These are phyloP conservation scores for Archivesica marissinica DNA, from an alignment of 1,140 invertebrate species.

Conservation along the genomic window DNA sequence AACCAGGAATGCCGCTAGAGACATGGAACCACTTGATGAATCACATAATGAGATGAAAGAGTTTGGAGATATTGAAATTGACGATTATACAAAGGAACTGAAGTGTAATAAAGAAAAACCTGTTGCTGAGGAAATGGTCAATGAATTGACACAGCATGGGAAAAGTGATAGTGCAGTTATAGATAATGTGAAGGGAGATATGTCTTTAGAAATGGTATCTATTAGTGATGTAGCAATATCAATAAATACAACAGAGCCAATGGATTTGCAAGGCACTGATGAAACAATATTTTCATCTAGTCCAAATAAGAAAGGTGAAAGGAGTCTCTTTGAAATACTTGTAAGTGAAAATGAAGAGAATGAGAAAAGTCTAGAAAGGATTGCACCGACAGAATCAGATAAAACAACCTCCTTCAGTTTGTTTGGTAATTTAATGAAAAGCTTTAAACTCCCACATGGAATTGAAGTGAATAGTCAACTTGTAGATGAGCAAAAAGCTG, in stretches of 20 bases:
- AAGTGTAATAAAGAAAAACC: too few relatives aligned
- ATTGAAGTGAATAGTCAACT: not conserved
- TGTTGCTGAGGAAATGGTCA: too few relatives aligned
- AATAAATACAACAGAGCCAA: not conserved
- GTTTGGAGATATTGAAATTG: not conserved
- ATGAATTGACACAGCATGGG: too few relatives aligned
- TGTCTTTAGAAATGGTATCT: too few relatives aligned
- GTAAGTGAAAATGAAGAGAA: not conserved
- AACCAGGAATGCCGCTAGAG: constrained; percentile 13
- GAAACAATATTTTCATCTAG: not conserved
- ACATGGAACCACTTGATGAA: not conserved
- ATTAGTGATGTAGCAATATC: too few relatives aligned
- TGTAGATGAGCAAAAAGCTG: not conserved
- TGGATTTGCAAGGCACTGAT: not conserved
- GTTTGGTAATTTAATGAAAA: constrained; percentile 49
- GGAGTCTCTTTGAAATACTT: constrained; percentile 46
- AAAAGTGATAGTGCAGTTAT: too few relatives aligned
- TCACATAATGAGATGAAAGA: not conserved
- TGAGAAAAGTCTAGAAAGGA: not conserved
- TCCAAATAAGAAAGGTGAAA: constrained; percentile 24
- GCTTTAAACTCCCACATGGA: constrained; percentile 1
- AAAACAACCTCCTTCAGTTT: not conserved
- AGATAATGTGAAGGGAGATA: too few relatives aligned
- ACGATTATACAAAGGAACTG: too few relatives aligned
- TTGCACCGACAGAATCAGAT: not conserved